These are phyloP conservation scores for Antheraea assamensis DNA, from an alignment of 2,888 invertebrate genomes.

Conservation along the genomic window DNA sequence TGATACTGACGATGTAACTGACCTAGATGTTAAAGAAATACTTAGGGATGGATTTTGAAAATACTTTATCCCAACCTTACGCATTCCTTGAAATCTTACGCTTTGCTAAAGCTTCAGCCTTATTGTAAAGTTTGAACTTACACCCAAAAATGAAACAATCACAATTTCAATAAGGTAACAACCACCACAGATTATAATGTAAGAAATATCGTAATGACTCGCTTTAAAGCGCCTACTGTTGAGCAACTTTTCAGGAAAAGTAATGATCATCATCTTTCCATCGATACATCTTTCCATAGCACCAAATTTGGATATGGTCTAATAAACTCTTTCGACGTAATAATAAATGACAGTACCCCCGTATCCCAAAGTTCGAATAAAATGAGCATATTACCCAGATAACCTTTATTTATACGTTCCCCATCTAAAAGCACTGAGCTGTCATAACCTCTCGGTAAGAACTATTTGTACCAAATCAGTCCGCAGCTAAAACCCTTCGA, in stretches of 20 bases:
- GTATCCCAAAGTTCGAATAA: neutral
- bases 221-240: neutral
- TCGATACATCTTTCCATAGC: neutral
- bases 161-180: neutral
- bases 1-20: too few relatives aligned
- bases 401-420: neutral
- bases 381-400: neutral
- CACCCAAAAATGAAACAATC: neutral
- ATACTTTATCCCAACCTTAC: too few relatives aligned
- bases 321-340: neutral
- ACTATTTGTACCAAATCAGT: slow-evolving; percentile 14
- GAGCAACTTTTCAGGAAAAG: neutral
- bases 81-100: too few relatives aligned
- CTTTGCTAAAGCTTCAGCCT: neutral
- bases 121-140: neutral
- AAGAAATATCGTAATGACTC: neutral
- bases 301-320: neutral
- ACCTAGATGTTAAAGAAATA: too few relatives aligned
- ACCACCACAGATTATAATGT: neutral
- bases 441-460: slow-evolving; percentile 5
- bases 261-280: neutral
- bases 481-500: slow-evolving; percentile 17
- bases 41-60: too few relatives aligned
- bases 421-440: slow-evolving; percentile 9
- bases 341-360: neutral